Evolutionary conservation across 2,113 vertebrate species (phyloP), one percentile per base, ranked within the genome.

Genomic region (Mola mola): DNA sequence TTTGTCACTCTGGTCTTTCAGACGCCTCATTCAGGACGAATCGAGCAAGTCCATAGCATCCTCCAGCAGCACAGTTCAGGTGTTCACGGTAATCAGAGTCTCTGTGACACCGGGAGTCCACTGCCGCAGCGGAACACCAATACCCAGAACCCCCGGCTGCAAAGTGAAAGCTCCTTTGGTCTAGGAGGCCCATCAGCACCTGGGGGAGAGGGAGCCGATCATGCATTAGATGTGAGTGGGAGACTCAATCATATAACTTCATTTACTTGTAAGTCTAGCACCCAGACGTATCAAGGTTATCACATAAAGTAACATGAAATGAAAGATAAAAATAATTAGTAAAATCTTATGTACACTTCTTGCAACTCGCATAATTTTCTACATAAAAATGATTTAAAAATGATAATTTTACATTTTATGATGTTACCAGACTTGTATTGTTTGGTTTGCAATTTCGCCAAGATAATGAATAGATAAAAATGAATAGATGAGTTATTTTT

Each of bases 201-300:
- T 15, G 86, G 70, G 0, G 94, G 92, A 3, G 96, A 96, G 0
- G 94, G 94, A 38, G 82, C 94, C 0, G 96, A 98, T 62, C 93
- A 95, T 2, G 81, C 94, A 9, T 91, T 98, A 15, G 96, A 98
- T 9, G 96, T 98, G 84, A 97, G 95, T 93, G 24, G 21, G 26
- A 40, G 21, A 6, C 12, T 29, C 8, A 4, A 29, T 33, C 29
- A n/a, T n/a, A n/a, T n/a, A n/a, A n/a, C n/a, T n/a, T n/a, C n/a
- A n/a, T n/a, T n/a, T n/a, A n/a, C n/a, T n/a, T n/a, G n/a, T n/a
- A n/a, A n/a, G n/a, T n/a, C n/a, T n/a, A n/a, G n/a, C n/a, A n/a
- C n/a, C n/a, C n/a, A n/a, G n/a, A n/a, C n/a, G n/a, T n/a, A n/a
- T n/a, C n/a, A n/a, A n/a, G n/a, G n/a, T n/a, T 11, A 33, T 10